Evolutionary conservation across 1,140 invertebrate genomes (phyloP).

Genomic region (Polypedilum vanderplanki): DNA sequence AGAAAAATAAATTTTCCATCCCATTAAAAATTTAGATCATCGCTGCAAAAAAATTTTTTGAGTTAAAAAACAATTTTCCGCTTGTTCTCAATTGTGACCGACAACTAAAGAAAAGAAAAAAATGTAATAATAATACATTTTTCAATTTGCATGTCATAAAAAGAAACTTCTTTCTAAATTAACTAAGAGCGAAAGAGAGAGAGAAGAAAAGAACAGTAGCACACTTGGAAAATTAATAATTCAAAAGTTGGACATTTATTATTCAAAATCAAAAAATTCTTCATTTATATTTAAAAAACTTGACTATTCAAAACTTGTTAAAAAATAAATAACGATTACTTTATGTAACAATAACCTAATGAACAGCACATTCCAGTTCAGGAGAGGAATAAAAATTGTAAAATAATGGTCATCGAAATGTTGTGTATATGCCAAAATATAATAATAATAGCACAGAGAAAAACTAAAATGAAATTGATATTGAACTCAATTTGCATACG

Average conservation of each 20-base stretch:
- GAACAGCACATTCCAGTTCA: slow-evolving; percentile 2
- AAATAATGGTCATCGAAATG: slow-evolving; percentile 5
- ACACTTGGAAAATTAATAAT: neutral
- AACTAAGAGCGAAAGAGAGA: neutral
- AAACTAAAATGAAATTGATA: neutral
- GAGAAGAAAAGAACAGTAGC: neutral
- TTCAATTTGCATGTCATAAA: neutral
- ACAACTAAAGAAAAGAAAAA: neutral
- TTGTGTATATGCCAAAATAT: neutral
- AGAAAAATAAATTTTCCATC: neutral
- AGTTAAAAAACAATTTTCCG: slow-evolving; percentile 19
- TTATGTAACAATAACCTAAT: slow-evolving; percentile 7
- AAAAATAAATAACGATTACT: neutral
- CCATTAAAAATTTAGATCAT: neutral
- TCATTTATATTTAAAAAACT: neutral
- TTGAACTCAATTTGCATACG: slow-evolving; percentile 17
- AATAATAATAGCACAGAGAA: neutral
- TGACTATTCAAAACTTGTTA: too few relatives aligned
- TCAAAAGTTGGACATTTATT: too few relatives aligned
- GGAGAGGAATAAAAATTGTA: neutral
- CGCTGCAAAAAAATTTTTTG: slow-evolving; percentile 3
- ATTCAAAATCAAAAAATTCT: too few relatives aligned
- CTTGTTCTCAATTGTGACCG: neutral
- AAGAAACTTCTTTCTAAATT: neutral
- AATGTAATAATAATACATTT: neutral